Conservation (phyloP, 2,113 vertebrate species). For the Phodopus roborovskii region DNA sequence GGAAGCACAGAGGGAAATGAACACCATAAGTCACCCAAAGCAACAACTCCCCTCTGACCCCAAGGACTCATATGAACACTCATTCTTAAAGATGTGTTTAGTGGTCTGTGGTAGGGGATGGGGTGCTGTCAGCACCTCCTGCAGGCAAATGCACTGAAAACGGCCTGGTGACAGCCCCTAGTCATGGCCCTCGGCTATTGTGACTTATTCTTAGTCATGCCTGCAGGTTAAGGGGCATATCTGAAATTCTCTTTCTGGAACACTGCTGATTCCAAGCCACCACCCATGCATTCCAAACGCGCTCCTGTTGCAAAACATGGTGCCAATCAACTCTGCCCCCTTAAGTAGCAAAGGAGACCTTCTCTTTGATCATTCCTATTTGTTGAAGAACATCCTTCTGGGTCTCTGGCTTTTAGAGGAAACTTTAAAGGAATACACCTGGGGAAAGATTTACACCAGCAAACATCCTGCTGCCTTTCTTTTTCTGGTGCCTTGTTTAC, state of each 20-base stretch:
- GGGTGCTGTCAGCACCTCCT: background rate
- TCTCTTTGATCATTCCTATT: slow-evolving; percentile 51
- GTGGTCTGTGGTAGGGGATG: too few relatives aligned
- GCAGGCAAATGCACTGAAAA: background rate
- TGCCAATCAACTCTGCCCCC: background rate
- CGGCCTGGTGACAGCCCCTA: background rate
- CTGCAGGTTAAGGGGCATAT: slow-evolving; percentile 52
- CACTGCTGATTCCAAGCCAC: slow-evolving; percentile 25
- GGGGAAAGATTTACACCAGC: slow-evolving; percentile 68
- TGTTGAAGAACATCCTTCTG: slow-evolving; percentile 43
- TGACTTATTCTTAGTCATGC: slow-evolving; percentile 65
- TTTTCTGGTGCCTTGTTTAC: background rate
- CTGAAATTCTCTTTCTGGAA: slow-evolving; percentile 68
- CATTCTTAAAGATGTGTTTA: background rate
- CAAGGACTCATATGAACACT: background rate
- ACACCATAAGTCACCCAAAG: background rate
- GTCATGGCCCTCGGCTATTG: background rate
- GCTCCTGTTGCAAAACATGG: background rate
- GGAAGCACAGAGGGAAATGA: background rate
- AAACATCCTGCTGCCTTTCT: slow-evolving; percentile 74
- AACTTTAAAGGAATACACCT: slow-evolving; percentile 67
- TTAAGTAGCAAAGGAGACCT: background rate
- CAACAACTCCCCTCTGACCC: background rate
- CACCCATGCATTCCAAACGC: slow-evolving; percentile 20
- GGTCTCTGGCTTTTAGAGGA: background rate